These are phyloP conservation scores for Rhinogobius similis DNA, from an alignment of 2,113 vertebrate species.

Conservation along the genomic window DNA sequence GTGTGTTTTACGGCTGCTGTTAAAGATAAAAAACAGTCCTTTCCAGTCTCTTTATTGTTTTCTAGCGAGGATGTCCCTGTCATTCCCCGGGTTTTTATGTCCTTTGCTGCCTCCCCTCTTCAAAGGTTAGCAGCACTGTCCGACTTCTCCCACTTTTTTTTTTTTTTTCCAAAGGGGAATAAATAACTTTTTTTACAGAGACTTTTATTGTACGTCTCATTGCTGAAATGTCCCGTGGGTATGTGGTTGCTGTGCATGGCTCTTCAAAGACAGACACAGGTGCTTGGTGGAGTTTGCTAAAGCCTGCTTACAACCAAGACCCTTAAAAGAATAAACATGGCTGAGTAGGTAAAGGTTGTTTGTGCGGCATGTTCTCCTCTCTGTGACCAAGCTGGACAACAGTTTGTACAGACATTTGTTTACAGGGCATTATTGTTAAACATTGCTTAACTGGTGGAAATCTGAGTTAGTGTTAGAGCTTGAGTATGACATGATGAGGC, in stretches of 20 bases:
- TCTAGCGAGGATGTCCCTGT: conserved; percentile 75
- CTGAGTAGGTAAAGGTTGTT: conserved; percentile 55
- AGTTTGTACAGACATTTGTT: conserved; percentile 34
- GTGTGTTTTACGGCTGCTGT: conserved; percentile 79
- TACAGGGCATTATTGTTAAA: conserved; percentile 28
- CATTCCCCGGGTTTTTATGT: conserved; percentile 75
- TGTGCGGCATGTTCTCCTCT: conserved; percentile 45
- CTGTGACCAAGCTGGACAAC: conserved; percentile 47
- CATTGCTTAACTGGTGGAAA: conserved; percentile 16
- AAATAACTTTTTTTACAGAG: conserved; percentile 70
- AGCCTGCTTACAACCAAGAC: conserved; percentile 54
- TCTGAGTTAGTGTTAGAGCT: conserved; percentile 15
- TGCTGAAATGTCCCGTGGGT: conserved; percentile 67
- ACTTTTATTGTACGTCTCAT: conserved; percentile 73
- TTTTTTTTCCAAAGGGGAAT: conserved; percentile 59
- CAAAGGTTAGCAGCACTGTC: conserved; percentile 71
- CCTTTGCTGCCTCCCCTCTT: conserved; percentile 66
- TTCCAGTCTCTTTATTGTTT: conserved; percentile 79
- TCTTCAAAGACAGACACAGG: conserved; percentile 76
- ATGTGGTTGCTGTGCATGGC: conserved; percentile 59
- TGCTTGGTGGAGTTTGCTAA: conserved; percentile 67
- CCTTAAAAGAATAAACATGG: conserved; percentile 63
- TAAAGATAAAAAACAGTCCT: conserved; percentile 78
- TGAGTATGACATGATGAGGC: neutral
- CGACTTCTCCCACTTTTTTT: conserved; percentile 53